Evolutionary conservation across 2,113 vertebrate species (phyloP).

Genomic region (Paralichthys olivaceus): DNA sequence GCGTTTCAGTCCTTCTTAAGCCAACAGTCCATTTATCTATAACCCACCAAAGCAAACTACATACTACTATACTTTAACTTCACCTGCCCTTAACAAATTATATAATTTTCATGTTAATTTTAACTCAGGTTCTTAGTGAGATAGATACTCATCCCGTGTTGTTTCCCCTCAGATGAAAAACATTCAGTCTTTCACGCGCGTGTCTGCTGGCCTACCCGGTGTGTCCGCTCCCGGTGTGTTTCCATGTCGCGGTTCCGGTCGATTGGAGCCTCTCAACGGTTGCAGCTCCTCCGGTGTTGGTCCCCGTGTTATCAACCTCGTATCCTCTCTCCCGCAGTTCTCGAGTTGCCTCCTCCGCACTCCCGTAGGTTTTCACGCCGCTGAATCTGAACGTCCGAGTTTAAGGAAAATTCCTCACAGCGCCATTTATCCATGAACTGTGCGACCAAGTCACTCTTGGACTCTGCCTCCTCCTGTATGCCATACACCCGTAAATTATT

Average conservation of each 20-base stretch:
- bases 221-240: too few relatives aligned
- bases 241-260: too few relatives aligned
- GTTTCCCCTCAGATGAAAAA: background rate
- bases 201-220: background rate
- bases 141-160: background rate
- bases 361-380: background rate
- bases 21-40: background rate
- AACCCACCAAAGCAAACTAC: background rate
- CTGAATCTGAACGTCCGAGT: constrained; percentile 9
- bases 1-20: background rate
- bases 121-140: background rate
- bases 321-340: background rate
- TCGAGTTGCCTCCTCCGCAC: background rate
- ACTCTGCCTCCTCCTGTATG: too few relatives aligned
- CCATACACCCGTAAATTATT: too few relatives aligned
- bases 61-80: background rate
- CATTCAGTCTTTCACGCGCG: background rate
- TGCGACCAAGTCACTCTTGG: background rate
- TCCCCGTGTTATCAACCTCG: background rate
- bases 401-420: background rate
- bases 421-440: constrained; percentile 16
- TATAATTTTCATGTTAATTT: background rate
- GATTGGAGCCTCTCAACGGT: too few relatives aligned
- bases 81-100: background rate
- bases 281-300: too few relatives aligned